Evolutionary conservation across 2,797 vertebrate genomes (phyloP).

Genomic region (Echiichthys vipera): DNA sequence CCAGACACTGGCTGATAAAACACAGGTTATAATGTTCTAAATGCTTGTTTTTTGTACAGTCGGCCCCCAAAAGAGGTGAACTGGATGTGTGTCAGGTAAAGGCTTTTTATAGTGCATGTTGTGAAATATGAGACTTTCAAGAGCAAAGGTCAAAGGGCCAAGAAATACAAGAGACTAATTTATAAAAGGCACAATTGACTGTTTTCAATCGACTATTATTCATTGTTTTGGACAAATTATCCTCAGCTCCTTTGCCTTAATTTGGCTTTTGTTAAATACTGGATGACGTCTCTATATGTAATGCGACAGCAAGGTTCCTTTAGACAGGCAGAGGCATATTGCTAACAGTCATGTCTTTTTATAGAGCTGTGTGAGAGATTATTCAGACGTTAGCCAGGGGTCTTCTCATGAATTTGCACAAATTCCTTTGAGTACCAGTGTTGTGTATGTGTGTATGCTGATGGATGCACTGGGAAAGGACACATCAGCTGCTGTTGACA

Average conservation of each 20-base stretch:
- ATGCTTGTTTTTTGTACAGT: not conserved
- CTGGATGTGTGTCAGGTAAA: conserved; percentile 2
- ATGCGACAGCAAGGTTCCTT: conserved; percentile 10
- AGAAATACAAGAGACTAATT: not conserved
- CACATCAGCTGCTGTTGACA: conserved; percentile 73
- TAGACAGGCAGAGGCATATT: conserved; percentile 7
- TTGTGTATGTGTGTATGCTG: conserved; percentile 13
- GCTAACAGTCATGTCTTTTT: conserved; percentile 39
- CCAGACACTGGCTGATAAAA: not conserved
- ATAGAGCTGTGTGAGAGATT: conserved; percentile 33
- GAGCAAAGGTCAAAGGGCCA: not conserved
- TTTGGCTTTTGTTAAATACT: conserved; percentile 2
- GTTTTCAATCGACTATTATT: not conserved
- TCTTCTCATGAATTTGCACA: conserved; percentile 46
- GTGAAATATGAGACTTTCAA: not conserved
- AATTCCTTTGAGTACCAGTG: conserved; percentile 36
- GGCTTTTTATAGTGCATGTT: not conserved
- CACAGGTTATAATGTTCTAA: not conserved
- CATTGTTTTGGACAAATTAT: not conserved
- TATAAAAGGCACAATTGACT: not conserved
- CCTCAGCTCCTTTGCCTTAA: not conserved
- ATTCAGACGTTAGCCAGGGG: conserved; percentile 33
- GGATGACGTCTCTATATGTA: not conserved
- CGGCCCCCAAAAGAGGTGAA: not conserved
- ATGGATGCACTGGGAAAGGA: conserved; percentile 40